Conservation (phyloP, 2,888 invertebrate species). For the Chalcosyrphus nemorum region DNA sequence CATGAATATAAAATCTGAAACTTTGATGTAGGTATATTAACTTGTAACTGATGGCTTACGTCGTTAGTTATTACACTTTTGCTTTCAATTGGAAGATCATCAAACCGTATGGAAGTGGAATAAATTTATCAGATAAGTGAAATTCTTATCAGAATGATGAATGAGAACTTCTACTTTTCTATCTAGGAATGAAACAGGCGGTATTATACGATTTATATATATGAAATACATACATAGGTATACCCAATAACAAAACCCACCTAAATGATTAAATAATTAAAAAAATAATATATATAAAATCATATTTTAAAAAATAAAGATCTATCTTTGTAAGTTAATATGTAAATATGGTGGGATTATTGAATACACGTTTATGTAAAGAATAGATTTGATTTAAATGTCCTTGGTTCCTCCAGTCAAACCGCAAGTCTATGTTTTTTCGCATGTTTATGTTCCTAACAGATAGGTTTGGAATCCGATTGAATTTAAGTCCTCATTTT, state of each 20-base stretch:
- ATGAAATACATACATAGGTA: neutral
- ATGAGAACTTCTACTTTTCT: conserved; percentile 1
- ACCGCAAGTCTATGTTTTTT: too few relatives aligned
- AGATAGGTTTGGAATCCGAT: too few relatives aligned
- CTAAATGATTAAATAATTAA: neutral
- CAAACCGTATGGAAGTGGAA: conserved; percentile 6
- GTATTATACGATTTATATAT: neutral
- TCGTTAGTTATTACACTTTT: conserved; percentile 1
- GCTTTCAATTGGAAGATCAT: conserved; percentile 43
- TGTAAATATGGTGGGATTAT: too few relatives aligned
- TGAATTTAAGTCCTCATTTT: too few relatives aligned
- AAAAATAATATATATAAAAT: too few relatives aligned
- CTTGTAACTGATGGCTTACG: neutral
- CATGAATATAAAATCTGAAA: too few relatives aligned
- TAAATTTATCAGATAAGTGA: conserved; percentile 35
- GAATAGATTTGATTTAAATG: too few relatives aligned
- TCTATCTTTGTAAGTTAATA: too few relatives aligned
- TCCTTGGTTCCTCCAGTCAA: too few relatives aligned
- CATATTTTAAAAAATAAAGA: too few relatives aligned
- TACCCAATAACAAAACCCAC: neutral
- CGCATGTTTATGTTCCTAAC: too few relatives aligned
- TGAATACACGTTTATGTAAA: too few relatives aligned
- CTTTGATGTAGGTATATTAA: neutral
- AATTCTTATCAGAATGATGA: conserved; percentile 51
- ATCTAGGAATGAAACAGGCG: neutral